Evolutionary conservation across 64 coral and sea anemone species (phyloP).

Genomic region (Montipora foliosa): DNA sequence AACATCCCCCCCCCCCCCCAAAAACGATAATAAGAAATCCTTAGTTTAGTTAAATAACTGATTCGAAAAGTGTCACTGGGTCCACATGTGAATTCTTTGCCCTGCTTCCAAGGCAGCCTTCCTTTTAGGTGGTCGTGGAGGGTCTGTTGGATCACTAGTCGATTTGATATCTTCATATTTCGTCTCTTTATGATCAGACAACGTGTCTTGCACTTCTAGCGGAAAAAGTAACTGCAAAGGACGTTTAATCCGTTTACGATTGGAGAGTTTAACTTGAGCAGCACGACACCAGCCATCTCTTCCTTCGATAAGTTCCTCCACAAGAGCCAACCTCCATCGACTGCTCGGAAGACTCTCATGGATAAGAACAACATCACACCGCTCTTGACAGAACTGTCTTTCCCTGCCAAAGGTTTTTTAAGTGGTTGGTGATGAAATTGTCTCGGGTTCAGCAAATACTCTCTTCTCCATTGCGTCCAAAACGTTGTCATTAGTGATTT

Average conservation of each 20-base stretch:
- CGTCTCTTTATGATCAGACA: not conserved
- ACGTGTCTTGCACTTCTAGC: not conserved
- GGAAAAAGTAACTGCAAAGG: not conserved
- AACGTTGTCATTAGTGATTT: slow-evolving; percentile 18
- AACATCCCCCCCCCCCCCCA: not conserved
- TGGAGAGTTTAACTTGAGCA: not conserved
- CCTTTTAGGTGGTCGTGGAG: not conserved
- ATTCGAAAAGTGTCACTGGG: not conserved
- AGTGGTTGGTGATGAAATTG: slow-evolving; percentile 16
- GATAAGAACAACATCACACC: not conserved
- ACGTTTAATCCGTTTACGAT: not conserved
- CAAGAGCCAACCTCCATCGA: not conserved
- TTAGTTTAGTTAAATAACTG: not conserved
- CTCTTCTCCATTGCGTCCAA: slow-evolving; percentile 19
- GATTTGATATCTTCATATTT: not conserved
- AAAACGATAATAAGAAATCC: not conserved
- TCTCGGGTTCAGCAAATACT: slow-evolving; percentile 32
- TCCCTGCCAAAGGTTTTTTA: not conserved
- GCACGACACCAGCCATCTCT: not conserved
- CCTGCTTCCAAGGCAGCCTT: not conserved
- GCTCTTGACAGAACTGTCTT: not conserved
- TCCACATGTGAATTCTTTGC: not conserved
- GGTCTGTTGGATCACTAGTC: not conserved
- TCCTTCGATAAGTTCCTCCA: not conserved
- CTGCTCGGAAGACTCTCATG: not conserved